These are phyloP conservation scores for Drosophila conformis DNA, from an alignment of 2,888 invertebrate species.

Conservation along the genomic window DNA sequence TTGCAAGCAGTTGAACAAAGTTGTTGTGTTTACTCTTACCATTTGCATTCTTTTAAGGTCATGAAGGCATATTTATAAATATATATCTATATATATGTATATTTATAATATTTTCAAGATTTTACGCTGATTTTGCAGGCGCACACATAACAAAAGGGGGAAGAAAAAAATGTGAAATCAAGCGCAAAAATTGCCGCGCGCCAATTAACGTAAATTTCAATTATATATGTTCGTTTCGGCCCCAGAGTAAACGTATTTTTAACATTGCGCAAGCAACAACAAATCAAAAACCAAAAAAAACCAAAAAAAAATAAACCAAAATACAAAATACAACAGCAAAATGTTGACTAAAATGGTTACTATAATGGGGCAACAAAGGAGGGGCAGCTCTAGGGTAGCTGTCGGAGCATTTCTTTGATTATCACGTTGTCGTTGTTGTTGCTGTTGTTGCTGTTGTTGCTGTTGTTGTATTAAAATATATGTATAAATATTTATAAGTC, in stretches of 20 bases:
- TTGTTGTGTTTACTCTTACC: not conserved
- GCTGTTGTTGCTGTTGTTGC: constrained; percentile 9
- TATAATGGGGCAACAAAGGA: not conserved
- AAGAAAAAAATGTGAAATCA: constrained; percentile 44
- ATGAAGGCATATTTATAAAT: constrained; percentile 9
- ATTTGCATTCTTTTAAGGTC: constrained; percentile 17
- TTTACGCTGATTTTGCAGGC: constrained; percentile 41
- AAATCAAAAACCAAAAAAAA: constrained; percentile 4
- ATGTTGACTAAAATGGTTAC: constrained; percentile 29
- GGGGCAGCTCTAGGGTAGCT: not conserved
- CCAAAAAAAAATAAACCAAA: too few relatives aligned
- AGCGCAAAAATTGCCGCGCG: constrained; percentile 54
- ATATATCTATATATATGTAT: not conserved
- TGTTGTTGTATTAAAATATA: constrained; percentile 8
- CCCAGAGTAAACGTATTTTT: constrained; percentile 33
- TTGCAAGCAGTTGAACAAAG: not conserved
- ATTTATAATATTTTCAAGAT: constrained; percentile 10
- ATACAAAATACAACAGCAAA: constrained; percentile 2
- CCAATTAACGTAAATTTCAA: constrained; percentile 62
- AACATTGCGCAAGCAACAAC: constrained; percentile 34
- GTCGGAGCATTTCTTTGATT: constrained; percentile 24
- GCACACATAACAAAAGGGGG: not conserved
- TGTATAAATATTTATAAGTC: constrained; percentile 46
- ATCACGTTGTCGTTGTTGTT: constrained; percentile 15
- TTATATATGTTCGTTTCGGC: constrained; percentile 20